phyloP scores from a whole-genome alignment of 2,113 vertebrate genomes.

The Pedionomus torquatus region DNA sequence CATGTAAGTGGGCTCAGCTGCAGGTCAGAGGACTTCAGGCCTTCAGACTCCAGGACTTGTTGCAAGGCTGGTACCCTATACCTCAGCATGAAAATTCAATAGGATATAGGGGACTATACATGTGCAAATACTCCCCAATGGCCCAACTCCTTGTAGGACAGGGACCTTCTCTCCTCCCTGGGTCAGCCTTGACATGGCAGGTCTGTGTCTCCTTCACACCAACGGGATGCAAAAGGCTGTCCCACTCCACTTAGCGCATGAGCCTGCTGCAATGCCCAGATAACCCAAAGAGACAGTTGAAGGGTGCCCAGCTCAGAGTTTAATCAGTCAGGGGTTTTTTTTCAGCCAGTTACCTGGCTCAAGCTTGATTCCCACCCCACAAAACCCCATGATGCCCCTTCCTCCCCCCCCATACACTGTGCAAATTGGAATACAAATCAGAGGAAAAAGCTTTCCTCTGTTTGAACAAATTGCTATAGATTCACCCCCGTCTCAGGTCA shows the following conservation, averaged over 20 bases:
- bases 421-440: constrained; percentile 84
- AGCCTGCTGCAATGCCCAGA: background rate
- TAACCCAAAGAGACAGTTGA: background rate
- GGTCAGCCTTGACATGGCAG: background rate
- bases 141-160: background rate
- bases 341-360: background rate
- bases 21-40: background rate
- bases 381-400: background rate
- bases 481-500: constrained; percentile 82
- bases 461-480: constrained; percentile 86
- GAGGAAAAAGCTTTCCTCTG: constrained; percentile 77
- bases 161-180: background rate
- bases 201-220: background rate
- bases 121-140: background rate
- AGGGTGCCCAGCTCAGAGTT: background rate
- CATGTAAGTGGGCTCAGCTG: background rate
- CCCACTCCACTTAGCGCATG: rapidly evolving
- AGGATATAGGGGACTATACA: background rate
- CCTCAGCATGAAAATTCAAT: background rate
- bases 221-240: background rate
- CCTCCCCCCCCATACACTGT: constrained; percentile 29
- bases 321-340: background rate
- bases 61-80: background rate
- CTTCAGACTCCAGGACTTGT: background rate
- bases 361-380: background rate